Percentiles rank a stretch among this genome's conserved stretches.
Conservation (phyloP, 2,113 vertebrate genomes). For the Proterorhinus semilunaris region DNA sequence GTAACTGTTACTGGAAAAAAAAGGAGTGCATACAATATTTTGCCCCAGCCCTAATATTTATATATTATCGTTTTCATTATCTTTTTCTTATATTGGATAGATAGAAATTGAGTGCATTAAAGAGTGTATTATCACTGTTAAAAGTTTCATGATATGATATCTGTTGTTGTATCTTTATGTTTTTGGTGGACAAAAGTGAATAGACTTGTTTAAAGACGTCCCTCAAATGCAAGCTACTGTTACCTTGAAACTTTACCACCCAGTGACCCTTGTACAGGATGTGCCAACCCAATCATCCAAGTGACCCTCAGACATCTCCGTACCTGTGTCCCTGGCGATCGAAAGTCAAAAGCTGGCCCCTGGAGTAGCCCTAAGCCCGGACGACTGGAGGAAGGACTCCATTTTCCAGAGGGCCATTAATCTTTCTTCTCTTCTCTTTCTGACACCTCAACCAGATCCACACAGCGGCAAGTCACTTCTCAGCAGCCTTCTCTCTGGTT, state of each 20-base stretch:
- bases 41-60: too few relatives aligned
- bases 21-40: too few relatives aligned
- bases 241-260: conserved; percentile 60
- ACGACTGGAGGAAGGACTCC: conserved; percentile 53
- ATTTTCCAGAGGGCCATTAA: conserved; percentile 69
- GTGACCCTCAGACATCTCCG: conserved; percentile 53
- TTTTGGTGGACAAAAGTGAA: too few relatives aligned
- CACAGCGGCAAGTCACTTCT: conserved; percentile 51
- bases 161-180: too few relatives aligned
- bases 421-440: conserved; percentile 71
- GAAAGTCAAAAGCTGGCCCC: conserved; percentile 36
- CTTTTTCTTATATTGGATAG: too few relatives aligned
- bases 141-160: too few relatives aligned
- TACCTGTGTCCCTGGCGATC: conserved; percentile 62
- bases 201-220: conserved; percentile 53
- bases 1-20: too few relatives aligned
- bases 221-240: conserved; percentile 37
- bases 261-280: conserved; percentile 54
- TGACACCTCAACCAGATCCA: conserved; percentile 65
- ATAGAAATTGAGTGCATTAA: too few relatives aligned
- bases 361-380: conserved; percentile 41
- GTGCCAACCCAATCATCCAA: conserved; percentile 58
- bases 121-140: too few relatives aligned
- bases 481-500: conserved; percentile 50
- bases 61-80: too few relatives aligned